phyloP scores from a whole-genome alignment of 2,888 invertebrate genomes.

The Thymelicus acteon region DNA sequence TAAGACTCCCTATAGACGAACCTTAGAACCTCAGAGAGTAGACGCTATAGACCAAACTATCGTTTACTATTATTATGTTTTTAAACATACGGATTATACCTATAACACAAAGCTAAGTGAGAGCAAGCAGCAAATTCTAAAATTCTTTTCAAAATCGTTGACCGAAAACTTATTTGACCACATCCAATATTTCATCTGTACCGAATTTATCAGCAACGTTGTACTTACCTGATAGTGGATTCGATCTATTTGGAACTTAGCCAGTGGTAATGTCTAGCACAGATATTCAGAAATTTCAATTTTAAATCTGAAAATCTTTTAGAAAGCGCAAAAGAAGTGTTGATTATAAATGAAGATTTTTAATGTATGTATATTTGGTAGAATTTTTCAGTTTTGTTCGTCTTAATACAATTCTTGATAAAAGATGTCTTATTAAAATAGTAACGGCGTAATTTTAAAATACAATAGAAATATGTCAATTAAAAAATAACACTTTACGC shows the following conservation, averaged over 20 bases:
- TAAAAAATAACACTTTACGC: too few relatives aligned
- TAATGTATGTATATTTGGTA: too few relatives aligned
- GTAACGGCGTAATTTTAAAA: too few relatives aligned
- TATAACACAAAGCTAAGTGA: neutral
- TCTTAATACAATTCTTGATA: too few relatives aligned
- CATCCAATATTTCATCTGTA: neutral
- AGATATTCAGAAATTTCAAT: slow-evolving; percentile 34
- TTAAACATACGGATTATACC: neutral
- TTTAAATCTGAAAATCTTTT: slow-evolving; percentile 31
- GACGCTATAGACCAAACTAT: too few relatives aligned
- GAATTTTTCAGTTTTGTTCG: too few relatives aligned
- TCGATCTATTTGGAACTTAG: slow-evolving; percentile 25
- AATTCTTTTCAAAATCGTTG: neutral
- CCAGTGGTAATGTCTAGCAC: slow-evolving; percentile 23
- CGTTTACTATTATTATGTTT: too few relatives aligned
- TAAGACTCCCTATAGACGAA: too few relatives aligned
- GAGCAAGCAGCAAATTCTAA: neutral
- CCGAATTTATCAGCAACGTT: slow-evolving; percentile 16
- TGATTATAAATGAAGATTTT: slow-evolving; percentile 2
- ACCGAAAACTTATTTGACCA: slow-evolving; percentile 2
- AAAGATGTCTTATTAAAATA: too few relatives aligned
- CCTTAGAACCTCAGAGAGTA: too few relatives aligned
- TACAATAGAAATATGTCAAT: too few relatives aligned
- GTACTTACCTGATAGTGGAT: slow-evolving; percentile 26
- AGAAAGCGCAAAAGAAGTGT: slow-evolving; percentile 4